These are phyloP conservation scores for Bos taurus DNA, from an alignment of 2,113 vertebrate species.

Conservation along the genomic window ARS-UCD2.0 NC_037343.1:76446501-76447000, in stretches of 20 bases:
- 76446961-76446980: not conserved
- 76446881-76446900: not conserved
- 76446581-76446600: not conserved
- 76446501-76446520: not conserved
- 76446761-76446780: not conserved
- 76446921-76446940: not conserved
- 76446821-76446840: fast-evolving
- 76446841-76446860: not conserved
- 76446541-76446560: not conserved
- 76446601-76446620: not conserved
- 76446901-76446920: fast-evolving
- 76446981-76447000: not conserved
- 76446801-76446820: fast-evolving
- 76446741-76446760: not conserved
- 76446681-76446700: not conserved
- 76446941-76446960: not conserved
- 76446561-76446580: not conserved
- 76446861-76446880: not conserved
- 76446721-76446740: not conserved
- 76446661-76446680: not conserved
- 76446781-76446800: not conserved
- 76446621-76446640: not conserved
- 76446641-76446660: not conserved
- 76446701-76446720: not conserved
- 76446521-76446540: not conserved